Percentiles rank a stretch among this genome's conserved stretches.
These are phyloP conservation scores for Nymphalis urticae DNA, from an alignment of 2,888 invertebrate species.

Conservation along the genomic window DNA sequence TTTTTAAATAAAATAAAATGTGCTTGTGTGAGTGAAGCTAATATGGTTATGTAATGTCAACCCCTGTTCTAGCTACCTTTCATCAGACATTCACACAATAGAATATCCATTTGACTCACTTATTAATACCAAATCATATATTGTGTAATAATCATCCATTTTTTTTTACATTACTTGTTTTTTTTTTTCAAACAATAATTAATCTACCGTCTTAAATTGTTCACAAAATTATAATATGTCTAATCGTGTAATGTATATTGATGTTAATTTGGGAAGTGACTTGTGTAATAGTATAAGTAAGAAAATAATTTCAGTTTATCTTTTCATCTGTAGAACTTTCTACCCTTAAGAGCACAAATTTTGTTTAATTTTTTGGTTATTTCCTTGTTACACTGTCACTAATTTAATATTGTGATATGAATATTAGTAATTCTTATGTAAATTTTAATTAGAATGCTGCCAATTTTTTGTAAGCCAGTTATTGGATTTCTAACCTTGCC, in stretches of 20 bases:
- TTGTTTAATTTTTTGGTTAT: conserved; percentile 26
- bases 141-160: neutral
- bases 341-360: conserved; percentile 43
- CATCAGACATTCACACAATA: conserved; percentile 7
- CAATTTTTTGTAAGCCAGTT: conserved; percentile 41
- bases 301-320: conserved; percentile 8
- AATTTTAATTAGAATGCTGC: conserved; percentile 37
- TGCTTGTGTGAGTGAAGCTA: neutral
- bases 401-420: conserved; percentile 51
- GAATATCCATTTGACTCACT: neutral
- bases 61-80: conserved; percentile 1
- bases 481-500: conserved; percentile 22
- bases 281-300: conserved; percentile 20
- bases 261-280: conserved; percentile 13
- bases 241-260: conserved; percentile 4
- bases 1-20: neutral
- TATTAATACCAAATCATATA: conserved; percentile 15
- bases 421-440: conserved; percentile 41
- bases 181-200: neutral
- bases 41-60: conserved; percentile 15
- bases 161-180: neutral
- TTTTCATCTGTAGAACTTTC: conserved; percentile 13
- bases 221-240: neutral
- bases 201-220: neutral
- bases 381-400: conserved; percentile 37